Evolutionary conservation across 1,140 invertebrate species (phyloP).

Genomic region (Eueides isabella): DNA sequence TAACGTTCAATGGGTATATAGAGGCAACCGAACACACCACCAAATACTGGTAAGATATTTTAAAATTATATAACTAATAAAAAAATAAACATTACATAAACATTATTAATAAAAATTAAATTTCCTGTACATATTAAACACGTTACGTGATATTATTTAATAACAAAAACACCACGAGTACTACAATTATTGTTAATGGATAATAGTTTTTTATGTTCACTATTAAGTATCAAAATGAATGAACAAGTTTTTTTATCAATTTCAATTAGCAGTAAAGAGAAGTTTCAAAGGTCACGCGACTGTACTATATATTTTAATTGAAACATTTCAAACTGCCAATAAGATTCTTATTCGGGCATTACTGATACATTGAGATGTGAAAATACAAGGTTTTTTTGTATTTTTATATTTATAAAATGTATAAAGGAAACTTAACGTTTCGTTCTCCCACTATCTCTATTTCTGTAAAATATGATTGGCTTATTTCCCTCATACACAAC

Average conservation of each 20-base stretch:
- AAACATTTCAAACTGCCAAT: not conserved
- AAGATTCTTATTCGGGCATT: not conserved
- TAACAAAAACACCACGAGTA: not conserved
- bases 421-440: no score
- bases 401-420: no score
- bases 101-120: not conserved
- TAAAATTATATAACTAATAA: slow-evolving; percentile 13
- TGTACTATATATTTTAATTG: not conserved
- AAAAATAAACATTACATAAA: not conserved
- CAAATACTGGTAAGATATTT: slow-evolving; percentile 67
- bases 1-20: slow-evolving; percentile 87
- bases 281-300: slow-evolving; percentile 1
- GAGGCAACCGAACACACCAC: slow-evolving; percentile 85
- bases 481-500: no score
- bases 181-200: not conserved
- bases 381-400: no score
- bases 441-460: not conserved
- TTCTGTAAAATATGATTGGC: not conserved
- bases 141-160: not conserved
- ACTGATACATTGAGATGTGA: no score
- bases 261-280: not conserved
- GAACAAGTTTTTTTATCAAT: slow-evolving; percentile 7
- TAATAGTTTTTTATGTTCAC: not conserved
- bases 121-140: not conserved
- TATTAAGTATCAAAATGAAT: slow-evolving; percentile 5